Evolutionary conservation across 2,888 invertebrate species (phyloP), one percentile per base, ranked within the genome.

Genomic region (Palloptera scutellata): DNA sequence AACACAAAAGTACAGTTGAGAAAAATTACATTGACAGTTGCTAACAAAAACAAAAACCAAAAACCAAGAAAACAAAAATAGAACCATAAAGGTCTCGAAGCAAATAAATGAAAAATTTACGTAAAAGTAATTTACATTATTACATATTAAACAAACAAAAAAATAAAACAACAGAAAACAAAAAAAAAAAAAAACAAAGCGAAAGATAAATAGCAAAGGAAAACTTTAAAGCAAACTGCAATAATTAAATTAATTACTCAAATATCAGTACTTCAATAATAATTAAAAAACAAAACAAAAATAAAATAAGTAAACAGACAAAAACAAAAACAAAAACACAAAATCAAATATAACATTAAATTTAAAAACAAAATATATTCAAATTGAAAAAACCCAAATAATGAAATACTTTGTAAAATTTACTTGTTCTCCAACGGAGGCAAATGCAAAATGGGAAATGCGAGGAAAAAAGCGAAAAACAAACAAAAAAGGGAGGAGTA

Each of bases 311-410:
- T 54, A 53, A 68, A 68, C 61, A 66, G 66, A 57, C 48, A 62
- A 67, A 66, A 64, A 66, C 61, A 59, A 67, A 69, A 71, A 67
- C 57, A 62, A 74, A 71, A 66, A 74, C 10, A 71, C 61, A 52
- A 58, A 68, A 19, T 70, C 63, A 66, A 73, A 68, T 72, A 66
- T 59, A 68, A 72, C 55, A 65, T 74, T 73, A 70, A 72, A 74
- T 74, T 74, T 76, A 74, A 68, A 73, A 73, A 30, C 30, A 67
- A 69, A 61, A 53, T 54, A 51, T 9, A 64, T 48, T 48, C 48
- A 15, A 48, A 62, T 43, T 57, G 8, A 51, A 58, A 48, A 42
- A 67, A 58, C 64, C 66, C 70, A 64, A 72, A 42, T 58, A 55
- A 65, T 61, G 58, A 61, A 68, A 15, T 48, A 30, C 48, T 48